Evolutionary conservation across 2,888 invertebrate species (phyloP).

Genomic region (Epirrhoe tristata): DNA sequence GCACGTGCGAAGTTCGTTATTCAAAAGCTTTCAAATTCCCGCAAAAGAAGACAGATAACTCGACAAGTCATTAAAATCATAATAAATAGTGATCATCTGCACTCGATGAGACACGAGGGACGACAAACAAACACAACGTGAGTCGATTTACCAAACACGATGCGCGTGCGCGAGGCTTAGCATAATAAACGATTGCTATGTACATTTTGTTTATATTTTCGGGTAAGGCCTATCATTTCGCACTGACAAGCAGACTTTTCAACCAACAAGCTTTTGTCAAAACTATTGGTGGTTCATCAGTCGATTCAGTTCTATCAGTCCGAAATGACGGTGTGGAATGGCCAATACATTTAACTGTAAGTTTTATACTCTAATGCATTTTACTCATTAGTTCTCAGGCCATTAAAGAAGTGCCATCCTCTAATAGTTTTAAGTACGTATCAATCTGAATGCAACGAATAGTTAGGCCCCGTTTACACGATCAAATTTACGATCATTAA

Average conservation of each 20-base stretch:
- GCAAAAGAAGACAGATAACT: conserved; percentile 62
- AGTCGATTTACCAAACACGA: conserved; percentile 82
- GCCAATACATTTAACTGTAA: conserved; percentile 63
- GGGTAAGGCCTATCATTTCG: conserved; percentile 41
- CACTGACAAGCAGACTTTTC: conserved; percentile 32
- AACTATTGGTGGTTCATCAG: conserved; percentile 2
- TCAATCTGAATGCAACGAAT: conserved; percentile 70
- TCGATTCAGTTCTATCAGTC: conserved; percentile 45
- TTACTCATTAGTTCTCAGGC: conserved; percentile 85
- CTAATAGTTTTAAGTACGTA: conserved; percentile 80
- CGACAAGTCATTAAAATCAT: conserved; percentile 71
- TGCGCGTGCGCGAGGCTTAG: conserved; percentile 80
- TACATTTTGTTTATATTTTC: conserved; percentile 69
- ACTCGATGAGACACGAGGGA: conserved; percentile 65
- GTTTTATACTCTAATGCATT: conserved; percentile 82
- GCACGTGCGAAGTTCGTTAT: neutral
- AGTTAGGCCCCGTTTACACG: conserved; percentile 49
- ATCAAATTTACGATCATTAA: conserved; percentile 47
- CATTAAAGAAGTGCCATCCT: conserved; percentile 84
- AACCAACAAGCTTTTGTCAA: neutral
- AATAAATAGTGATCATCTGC: conserved; percentile 71
- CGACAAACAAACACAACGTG: conserved; percentile 77
- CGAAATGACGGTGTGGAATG: conserved; percentile 40
- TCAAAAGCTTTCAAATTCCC: conserved; percentile 60
- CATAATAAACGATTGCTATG: conserved; percentile 66